Evolutionary conservation across 2,888 invertebrate genomes (phyloP).

Genomic region (Pseudococcus viburni): DNA sequence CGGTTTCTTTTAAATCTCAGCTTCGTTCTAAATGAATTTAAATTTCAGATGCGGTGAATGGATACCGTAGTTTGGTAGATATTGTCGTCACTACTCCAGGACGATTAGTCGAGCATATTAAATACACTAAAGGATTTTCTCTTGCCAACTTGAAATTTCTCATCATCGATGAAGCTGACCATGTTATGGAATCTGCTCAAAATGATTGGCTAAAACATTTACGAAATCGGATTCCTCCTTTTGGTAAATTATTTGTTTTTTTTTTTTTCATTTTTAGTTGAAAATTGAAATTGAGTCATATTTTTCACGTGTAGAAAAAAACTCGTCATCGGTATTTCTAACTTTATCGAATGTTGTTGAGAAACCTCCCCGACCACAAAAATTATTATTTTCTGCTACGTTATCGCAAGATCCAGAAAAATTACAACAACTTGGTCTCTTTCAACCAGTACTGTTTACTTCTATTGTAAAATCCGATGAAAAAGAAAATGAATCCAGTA

Average conservation of each 20-base stretch:
- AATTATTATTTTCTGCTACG: slow-evolving; percentile 97
- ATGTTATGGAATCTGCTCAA: slow-evolving; percentile 91
- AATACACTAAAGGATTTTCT: slow-evolving; percentile 84
- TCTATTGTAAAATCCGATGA: slow-evolving; percentile 74
- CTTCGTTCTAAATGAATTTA: neutral
- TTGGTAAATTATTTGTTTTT: slow-evolving; percentile 45
- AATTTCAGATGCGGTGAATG: slow-evolving; percentile 69
- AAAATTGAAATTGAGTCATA: neutral
- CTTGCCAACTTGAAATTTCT: slow-evolving; percentile 82
- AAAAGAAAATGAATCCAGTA: slow-evolving; percentile 28
- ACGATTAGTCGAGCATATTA: slow-evolving; percentile 91
- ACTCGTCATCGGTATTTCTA: slow-evolving; percentile 17
- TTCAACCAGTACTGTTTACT: slow-evolving; percentile 93
- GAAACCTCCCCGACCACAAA: slow-evolving; percentile 80
- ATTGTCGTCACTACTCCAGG: slow-evolving; percentile 95
- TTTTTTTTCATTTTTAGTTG: neutral
- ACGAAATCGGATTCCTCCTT: slow-evolving; percentile 75
- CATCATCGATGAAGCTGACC: slow-evolving; percentile 97
- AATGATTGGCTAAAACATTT: slow-evolving; percentile 91
- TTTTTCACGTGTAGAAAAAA: neutral
- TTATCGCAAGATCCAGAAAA: slow-evolving; percentile 97
- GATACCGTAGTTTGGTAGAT: slow-evolving; percentile 79
- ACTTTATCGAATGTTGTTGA: slow-evolving; percentile 70
- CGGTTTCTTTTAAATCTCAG: neutral
- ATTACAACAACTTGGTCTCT: slow-evolving; percentile 87